phyloP scores from a whole-genome alignment of 2,797 vertebrate species.

The Pampus argenteus region DNA sequence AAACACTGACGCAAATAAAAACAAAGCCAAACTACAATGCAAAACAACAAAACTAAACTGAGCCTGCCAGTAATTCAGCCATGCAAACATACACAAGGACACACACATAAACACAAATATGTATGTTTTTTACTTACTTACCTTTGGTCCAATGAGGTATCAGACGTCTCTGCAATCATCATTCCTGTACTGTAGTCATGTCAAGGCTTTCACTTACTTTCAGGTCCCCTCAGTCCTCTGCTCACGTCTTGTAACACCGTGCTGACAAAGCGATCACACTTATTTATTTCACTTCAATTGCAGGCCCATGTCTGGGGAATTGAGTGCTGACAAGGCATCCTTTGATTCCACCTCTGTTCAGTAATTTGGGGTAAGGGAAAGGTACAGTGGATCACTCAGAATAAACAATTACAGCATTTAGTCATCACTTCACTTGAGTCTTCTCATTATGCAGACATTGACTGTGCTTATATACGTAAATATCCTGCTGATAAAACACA shows the following conservation, averaged over 20 bases:
- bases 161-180: constrained; percentile 42
- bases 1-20: constrained; percentile 9
- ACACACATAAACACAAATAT: background rate
- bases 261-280: constrained; percentile 68
- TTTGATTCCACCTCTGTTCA: constrained; percentile 80
- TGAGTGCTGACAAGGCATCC: constrained; percentile 78
- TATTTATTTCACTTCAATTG: constrained; percentile 66
- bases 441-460: constrained; percentile 60
- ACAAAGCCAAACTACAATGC: background rate
- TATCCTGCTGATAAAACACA: constrained; percentile 51
- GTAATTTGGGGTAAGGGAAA: constrained; percentile 59
- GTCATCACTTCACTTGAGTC: constrained; percentile 60
- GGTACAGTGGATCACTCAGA: constrained; percentile 49
- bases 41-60: constrained; percentile 9
- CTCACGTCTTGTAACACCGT: constrained; percentile 54
- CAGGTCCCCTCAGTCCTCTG: constrained; percentile 51
- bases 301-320: constrained; percentile 72
- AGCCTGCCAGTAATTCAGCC: background rate
- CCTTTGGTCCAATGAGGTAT: constrained; percentile 51
- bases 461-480: constrained; percentile 64
- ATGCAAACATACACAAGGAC: background rate
- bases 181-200: constrained; percentile 46
- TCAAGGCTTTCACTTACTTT: constrained; percentile 61
- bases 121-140: constrained; percentile 37
- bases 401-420: constrained; percentile 57